Percentiles rank a stretch among this genome's conserved stretches.
phyloP scores from a whole-genome alignment of 2,888 invertebrate species.

The Meta bourneti region DNA sequence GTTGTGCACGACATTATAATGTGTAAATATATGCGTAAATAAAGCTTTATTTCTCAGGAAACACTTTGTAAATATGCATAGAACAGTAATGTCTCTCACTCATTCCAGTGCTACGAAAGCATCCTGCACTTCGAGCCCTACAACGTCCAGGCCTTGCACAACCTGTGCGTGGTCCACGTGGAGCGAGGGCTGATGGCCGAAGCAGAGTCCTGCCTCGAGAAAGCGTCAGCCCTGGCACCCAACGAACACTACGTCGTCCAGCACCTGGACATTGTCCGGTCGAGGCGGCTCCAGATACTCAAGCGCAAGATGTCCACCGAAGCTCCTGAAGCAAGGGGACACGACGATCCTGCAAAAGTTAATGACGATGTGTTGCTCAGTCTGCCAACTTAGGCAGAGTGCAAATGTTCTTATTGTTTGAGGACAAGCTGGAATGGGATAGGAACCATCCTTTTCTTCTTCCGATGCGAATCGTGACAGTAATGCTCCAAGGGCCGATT shows the following conservation, averaged over 20 bases:
- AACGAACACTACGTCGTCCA: constrained; percentile 93
- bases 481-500: too few species aligned
- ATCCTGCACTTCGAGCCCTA: constrained; percentile 92
- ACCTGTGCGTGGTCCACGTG: constrained; percentile 96
- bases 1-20: too few species aligned
- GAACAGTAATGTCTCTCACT: not conserved
- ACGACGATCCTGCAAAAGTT: not conserved
- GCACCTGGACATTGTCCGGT: constrained; percentile 94
- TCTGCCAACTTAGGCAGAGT: not conserved
- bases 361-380: not conserved
- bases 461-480: too few species aligned
- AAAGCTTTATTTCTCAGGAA: too few species aligned
- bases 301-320: not conserved
- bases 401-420: not conserved
- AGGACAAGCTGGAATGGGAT: too few species aligned
- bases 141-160: constrained; percentile 96
- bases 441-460: too few species aligned
- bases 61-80: too few species aligned
- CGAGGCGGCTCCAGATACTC: constrained; percentile 81
- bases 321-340: too few species aligned
- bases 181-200: constrained; percentile 92
- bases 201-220: constrained; percentile 91
- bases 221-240: constrained; percentile 88
- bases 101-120: constrained; percentile 90
- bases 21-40: too few species aligned